phyloP scores from a whole-genome alignment of 2,888 invertebrate genomes.

The Cantharis flavilabris region DNA sequence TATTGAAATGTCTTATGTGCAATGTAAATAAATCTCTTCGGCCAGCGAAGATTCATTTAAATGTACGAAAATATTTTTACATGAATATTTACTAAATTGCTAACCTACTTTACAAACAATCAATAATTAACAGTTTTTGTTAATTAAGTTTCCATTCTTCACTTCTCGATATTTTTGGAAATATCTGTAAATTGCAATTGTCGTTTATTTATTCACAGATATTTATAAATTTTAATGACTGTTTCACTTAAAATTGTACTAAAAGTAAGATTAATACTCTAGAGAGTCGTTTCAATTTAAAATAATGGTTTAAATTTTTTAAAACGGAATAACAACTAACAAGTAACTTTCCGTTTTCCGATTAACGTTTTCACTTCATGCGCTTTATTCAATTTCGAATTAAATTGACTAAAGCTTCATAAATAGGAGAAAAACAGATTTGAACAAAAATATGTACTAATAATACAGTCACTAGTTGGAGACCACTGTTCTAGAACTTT shows the following conservation, averaged over 20 bases:
- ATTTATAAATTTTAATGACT: not conserved
- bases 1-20: slow-evolving; percentile 12
- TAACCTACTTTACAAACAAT: not conserved
- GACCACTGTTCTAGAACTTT: not conserved
- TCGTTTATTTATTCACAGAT: not conserved
- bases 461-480: not conserved
- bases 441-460: no score
- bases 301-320: not conserved
- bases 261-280: not conserved
- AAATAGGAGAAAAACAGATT: not conserved
- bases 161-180: not conserved
- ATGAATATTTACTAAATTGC: slow-evolving; percentile 3
- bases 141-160: not conserved
- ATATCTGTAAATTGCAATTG: not conserved
- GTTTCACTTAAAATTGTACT: not conserved
- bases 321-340: not conserved
- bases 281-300: not conserved
- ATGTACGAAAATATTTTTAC: slow-evolving; percentile 28
- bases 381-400: not conserved
- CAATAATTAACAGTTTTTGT: not conserved
- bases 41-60: slow-evolving; percentile 16
- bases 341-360: not conserved
- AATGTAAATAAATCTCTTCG: slow-evolving; percentile 19
- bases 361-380: no score
- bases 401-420: not conserved